Conservation (phyloP, 2,888 invertebrate genomes). For the Pheosia gnoma region DNA sequence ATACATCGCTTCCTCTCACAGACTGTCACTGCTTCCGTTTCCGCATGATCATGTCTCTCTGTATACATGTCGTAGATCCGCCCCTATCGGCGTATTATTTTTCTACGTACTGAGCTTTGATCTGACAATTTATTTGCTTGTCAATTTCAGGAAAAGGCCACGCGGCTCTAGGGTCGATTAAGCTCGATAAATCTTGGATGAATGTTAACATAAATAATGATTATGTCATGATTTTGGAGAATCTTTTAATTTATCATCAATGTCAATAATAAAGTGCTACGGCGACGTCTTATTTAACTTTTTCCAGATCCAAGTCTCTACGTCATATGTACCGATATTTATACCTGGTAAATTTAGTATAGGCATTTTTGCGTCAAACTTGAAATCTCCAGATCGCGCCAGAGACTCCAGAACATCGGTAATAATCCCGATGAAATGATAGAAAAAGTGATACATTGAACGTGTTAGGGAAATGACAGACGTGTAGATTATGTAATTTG, state of each 20-base stretch:
- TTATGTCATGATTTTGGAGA: slow-evolving; percentile 13
- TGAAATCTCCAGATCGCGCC: neutral
- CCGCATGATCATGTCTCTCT: slow-evolving; percentile 63
- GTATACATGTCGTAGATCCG: slow-evolving; percentile 57
- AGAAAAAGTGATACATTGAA: slow-evolving; percentile 64
- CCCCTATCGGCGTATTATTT: slow-evolving; percentile 66
- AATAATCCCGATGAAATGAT: neutral
- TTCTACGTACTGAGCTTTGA: slow-evolving; percentile 70
- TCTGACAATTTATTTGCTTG: slow-evolving; percentile 80
- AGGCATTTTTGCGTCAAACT: neutral
- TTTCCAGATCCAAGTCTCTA: neutral
- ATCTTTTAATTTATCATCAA: slow-evolving; percentile 7
- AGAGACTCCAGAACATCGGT: neutral
- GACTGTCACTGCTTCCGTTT: slow-evolving; percentile 76
- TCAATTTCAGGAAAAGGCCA: slow-evolving; percentile 80
- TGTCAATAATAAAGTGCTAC: no score
- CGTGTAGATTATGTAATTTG: slow-evolving; percentile 63
- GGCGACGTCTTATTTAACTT: no score
- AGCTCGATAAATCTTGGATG: slow-evolving; percentile 55
- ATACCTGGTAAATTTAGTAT: neutral
- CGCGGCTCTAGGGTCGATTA: slow-evolving; percentile 61
- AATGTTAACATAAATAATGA: slow-evolving; percentile 30
- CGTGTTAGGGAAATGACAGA: slow-evolving; percentile 70
- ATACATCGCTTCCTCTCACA: slow-evolving; percentile 73
- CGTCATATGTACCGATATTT: no score